These are phyloP conservation scores for Colaptes auratus DNA, from an alignment of 2,113 vertebrate genomes.

Conservation along the genomic window DNA sequence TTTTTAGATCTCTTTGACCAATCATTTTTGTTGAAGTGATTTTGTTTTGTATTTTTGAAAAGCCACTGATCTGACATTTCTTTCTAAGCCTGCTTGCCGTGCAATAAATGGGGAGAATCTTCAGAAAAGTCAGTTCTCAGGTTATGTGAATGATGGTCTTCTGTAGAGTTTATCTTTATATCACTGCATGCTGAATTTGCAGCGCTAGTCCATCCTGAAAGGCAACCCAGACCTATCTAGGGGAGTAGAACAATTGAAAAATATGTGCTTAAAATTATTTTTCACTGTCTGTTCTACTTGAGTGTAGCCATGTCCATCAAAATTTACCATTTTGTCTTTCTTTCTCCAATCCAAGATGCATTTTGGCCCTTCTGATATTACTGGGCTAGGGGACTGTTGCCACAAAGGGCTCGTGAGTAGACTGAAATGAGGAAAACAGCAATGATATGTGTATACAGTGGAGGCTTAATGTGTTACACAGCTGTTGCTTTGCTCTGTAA, in stretches of 20 bases:
- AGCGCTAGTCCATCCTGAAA: background rate
- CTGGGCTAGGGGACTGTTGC: background rate
- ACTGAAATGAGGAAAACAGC: conserved; percentile 3
- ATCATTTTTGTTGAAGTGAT: background rate
- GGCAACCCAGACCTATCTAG: background rate
- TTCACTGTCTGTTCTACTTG: background rate
- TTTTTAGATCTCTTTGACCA: background rate
- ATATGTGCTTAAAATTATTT: background rate
- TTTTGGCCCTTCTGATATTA: background rate
- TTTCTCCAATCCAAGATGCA: background rate
- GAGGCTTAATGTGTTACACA: conserved; percentile 32
- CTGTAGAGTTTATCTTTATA: background rate
- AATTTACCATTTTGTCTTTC: background rate
- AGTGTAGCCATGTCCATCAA: background rate
- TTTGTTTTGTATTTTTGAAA: background rate
- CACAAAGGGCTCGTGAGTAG: background rate
- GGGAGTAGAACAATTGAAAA: background rate
- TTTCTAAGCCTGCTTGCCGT: background rate
- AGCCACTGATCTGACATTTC: background rate
- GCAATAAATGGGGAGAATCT: background rate
- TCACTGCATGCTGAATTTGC: background rate
- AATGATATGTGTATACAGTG: background rate
- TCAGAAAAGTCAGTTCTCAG: background rate
- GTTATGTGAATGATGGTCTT: background rate
- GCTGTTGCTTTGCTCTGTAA: conserved; percentile 36